Evolutionary conservation across 2,888 invertebrate genomes (phyloP).

Genomic region (Drosophila neutralis): DNA sequence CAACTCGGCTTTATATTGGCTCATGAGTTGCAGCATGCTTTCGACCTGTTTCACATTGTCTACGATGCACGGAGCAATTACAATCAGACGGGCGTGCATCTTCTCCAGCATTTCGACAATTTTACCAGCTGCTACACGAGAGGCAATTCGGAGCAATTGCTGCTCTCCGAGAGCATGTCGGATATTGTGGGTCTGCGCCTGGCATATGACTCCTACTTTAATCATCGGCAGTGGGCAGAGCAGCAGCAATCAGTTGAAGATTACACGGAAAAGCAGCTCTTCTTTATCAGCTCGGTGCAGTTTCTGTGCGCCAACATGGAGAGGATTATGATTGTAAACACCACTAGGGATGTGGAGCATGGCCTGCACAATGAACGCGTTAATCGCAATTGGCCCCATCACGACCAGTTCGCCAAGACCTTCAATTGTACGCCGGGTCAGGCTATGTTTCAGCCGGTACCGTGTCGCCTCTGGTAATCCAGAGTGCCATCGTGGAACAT

Average conservation of each 20-base stretch:
- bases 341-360: constrained; percentile 62
- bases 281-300: constrained; percentile 78
- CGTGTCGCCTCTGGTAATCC: constrained; percentile 72
- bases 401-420: constrained; percentile 65
- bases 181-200: constrained; percentile 75
- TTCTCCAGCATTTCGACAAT: constrained; percentile 66
- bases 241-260: neutral
- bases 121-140: constrained; percentile 63
- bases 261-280: constrained; percentile 53
- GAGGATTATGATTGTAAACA: constrained; percentile 49
- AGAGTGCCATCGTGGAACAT: neutral
- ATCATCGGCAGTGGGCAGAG: constrained; percentile 1
- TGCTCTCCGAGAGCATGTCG: constrained; percentile 74
- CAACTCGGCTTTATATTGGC: constrained; percentile 76
- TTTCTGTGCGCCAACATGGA: constrained; percentile 74
- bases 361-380: constrained; percentile 76
- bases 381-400: constrained; percentile 74
- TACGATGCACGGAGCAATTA: constrained; percentile 71
- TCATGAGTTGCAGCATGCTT: constrained; percentile 79
- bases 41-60: constrained; percentile 74
- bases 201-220: constrained; percentile 68
- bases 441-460: constrained; percentile 55
- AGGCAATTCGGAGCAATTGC: constrained; percentile 30
- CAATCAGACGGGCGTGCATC: constrained; percentile 60
- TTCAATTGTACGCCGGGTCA: constrained; percentile 67